phyloP scores from a whole-genome alignment of 1,140 invertebrate genomes.

The Ceratosolen solmsi region DNA sequence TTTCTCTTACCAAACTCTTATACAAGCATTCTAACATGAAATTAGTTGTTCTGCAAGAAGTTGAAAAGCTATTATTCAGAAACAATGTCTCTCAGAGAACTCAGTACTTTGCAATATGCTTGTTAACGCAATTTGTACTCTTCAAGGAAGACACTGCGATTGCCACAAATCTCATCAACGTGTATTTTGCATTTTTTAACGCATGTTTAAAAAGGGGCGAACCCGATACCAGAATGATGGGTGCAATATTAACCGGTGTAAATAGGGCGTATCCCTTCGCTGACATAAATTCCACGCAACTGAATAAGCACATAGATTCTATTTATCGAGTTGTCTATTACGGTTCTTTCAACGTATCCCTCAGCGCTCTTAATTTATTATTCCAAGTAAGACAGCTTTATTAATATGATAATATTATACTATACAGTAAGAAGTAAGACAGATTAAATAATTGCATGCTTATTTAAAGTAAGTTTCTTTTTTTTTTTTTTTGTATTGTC shows the following conservation, averaged over 20 bases:
- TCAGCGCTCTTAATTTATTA: slow-evolving; percentile 91
- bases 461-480: neutral
- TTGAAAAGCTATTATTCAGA: slow-evolving; percentile 92
- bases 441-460: neutral
- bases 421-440: too few species aligned
- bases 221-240: slow-evolving; percentile 93
- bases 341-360: slow-evolving; percentile 85
- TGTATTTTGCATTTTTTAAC: slow-evolving; percentile 98
- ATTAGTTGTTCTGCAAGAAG: slow-evolving; percentile 86
- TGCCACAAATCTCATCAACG: slow-evolving; percentile 86
- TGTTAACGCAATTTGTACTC: slow-evolving; percentile 87
- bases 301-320: slow-evolving; percentile 84
- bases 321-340: slow-evolving; percentile 93
- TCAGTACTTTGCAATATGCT: slow-evolving; percentile 95
- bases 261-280: slow-evolving; percentile 90
- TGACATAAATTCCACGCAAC: slow-evolving; percentile 74
- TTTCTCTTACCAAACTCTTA: slow-evolving; percentile 89
- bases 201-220: slow-evolving; percentile 92
- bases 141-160: slow-evolving; percentile 82
- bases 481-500: too few species aligned
- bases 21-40: slow-evolving; percentile 95
- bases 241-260: slow-evolving; percentile 89
- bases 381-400: slow-evolving; percentile 83
- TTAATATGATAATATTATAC: too few species aligned
- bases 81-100: slow-evolving; percentile 88